Evolutionary conservation across 2,113 vertebrate genomes (phyloP).

Genomic region (Parus major): DNA sequence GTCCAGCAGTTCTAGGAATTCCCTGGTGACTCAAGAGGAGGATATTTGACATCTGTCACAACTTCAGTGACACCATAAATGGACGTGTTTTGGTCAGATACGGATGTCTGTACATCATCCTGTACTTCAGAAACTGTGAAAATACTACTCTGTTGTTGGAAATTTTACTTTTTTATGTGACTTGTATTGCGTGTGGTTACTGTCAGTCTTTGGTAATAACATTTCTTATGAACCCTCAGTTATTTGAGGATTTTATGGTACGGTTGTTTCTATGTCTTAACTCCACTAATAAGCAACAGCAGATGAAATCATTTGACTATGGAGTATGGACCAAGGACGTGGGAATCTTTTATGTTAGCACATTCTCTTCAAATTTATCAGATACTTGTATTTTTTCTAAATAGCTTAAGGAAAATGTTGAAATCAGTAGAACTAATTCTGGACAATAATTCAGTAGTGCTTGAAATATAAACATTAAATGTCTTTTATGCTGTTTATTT

Average conservation of each 20-base stretch:
- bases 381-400: background rate
- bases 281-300: background rate
- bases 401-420: background rate
- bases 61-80: background rate
- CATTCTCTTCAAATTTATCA: background rate
- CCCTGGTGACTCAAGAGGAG: background rate
- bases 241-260: background rate
- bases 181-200: background rate
- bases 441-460: background rate
- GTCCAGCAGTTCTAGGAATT: background rate
- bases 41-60: background rate
- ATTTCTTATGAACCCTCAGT: background rate
- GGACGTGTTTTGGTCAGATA: background rate
- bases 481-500: background rate
- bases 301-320: background rate
- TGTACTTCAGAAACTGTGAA: background rate
- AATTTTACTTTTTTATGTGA: background rate
- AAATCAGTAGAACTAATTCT: background rate
- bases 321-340: rapidly evolving
- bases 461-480: background rate
- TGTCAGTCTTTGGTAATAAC: background rate
- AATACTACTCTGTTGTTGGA: background rate
- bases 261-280: background rate
- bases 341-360: background rate
- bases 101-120: background rate